A percentile compares a stretch with the other conserved stretches of the same genome.
Conservation (phyloP, 1,140 invertebrate species). For the Drosophila navojoa region DNA sequence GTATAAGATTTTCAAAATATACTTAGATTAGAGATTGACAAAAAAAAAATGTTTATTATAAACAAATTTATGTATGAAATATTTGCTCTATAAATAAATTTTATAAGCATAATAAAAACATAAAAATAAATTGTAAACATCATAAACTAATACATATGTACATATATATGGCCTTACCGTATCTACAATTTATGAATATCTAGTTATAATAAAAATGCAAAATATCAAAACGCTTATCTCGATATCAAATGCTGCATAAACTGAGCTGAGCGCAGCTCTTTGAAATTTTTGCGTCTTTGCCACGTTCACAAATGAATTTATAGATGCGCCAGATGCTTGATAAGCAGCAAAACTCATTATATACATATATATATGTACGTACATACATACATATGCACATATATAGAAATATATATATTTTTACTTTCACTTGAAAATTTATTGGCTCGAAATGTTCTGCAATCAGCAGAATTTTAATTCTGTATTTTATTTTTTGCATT, state of each 20-base stretch:
- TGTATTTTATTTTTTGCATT: neutral
- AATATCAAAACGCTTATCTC: neutral
- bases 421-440: constrained; percentile 31
- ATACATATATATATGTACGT: too few species aligned
- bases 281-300: neutral
- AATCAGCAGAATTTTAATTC: constrained; percentile 23
- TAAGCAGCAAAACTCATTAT: constrained; percentile 18
- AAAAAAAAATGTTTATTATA: too few species aligned
- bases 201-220: too few species aligned
- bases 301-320: constrained; percentile 15
- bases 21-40: too few species aligned
- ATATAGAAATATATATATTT: constrained; percentile 9
- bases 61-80: too few species aligned
- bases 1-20: too few species aligned
- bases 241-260: constrained; percentile 3
- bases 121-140: too few species aligned
- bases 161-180: too few species aligned
- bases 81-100: too few species aligned
- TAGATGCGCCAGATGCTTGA: constrained; percentile 24
- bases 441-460: constrained; percentile 13
- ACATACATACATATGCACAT: neutral
- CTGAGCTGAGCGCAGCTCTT: neutral
- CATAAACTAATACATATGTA: too few species aligned
- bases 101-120: too few species aligned
- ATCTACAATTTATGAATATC: too few species aligned